Evolutionary conservation across 1,140 invertebrate species (phyloP), one percentile per base, ranked within the genome.

Genomic region (Lordiphosa collinella): DNA sequence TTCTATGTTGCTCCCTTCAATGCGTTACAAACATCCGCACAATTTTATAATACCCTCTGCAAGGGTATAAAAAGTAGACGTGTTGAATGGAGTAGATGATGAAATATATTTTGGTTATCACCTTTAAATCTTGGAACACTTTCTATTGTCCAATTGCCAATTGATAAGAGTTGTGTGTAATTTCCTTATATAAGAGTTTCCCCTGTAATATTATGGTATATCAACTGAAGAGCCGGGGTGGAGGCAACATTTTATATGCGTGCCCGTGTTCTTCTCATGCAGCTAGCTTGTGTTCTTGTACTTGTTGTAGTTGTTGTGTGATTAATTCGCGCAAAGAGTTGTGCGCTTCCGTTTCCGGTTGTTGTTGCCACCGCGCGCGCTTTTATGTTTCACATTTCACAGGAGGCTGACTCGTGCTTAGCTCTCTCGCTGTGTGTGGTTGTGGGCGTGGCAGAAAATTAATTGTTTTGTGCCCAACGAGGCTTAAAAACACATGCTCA

Each of bases 281-380:
- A 47, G 44, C 35, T 59, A 7, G 63, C 47, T 67, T 36, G 35
- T 54, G 41, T 40, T 41, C 13, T 31, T 49, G 54, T 57, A 22
- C 29, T 22, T 35, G 57, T 59, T 79, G 75, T 65, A 62, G 55
- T 75, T 56, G 76, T 74, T 76, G 66, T 82, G 78, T 82, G 78
- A 82, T 82, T 82, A 82, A 82, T 82, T 82, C 78, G 78, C 78
- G 78, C 78, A 82, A 82, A 82, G 76, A 80, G 78, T 82, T 82
- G 78, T 82, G 72, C 60, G 78, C 78, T 82, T 82, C 78, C 78
- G 78, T 58, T 82, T 82, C 78, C 78, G 78, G 78, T 78, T 72
- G 76, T 53, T 67, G 76, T 40, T 63, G 50, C 54, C 49, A 35
- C 32, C 46, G 64, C 49, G 29, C 29, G 11, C 35, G 58, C 75